Evolutionary conservation across 2,888 invertebrate genomes (phyloP), one percentile per base, ranked within the genome.

Genomic region (Platypus cylindrus): DNA sequence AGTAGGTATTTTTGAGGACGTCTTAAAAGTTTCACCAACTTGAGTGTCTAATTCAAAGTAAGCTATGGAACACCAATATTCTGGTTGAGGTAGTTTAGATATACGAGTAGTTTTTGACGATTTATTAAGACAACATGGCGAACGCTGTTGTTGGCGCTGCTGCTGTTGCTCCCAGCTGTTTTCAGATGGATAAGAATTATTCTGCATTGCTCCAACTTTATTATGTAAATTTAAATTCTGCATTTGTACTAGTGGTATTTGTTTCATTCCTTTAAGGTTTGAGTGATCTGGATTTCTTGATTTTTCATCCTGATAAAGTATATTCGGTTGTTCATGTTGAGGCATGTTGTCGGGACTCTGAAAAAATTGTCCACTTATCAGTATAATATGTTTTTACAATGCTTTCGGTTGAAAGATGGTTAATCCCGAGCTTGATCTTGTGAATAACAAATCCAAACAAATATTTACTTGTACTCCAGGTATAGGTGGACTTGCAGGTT

Each of bases 31-130:
- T 59, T 85, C 85, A 1, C 85, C 84, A 35, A 91, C 90, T 66
- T 97, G 97, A 16, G 93, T 91, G 59, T 98, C 97, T 41, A 97
- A 65, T 64, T 98, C 98, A 62, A 95, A 98, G 63, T 98, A 98
- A 0, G 93, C 91, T 32, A 98, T 91, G 0, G 95, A 94, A 59
- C 97, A 98, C 98, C 98, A 98, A 62, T 90, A 93, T 56, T 97
- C 95, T 0, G 93, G 91, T 2, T 84, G 79, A 1, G 87, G 86
- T 55, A 90, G 90, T 38, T 78, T 78, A 0, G 90, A 90, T 18
- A 91, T 24, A 4, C 36, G 12, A 3, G 40, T 32, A 23, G 20
- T 32, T 14, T 28, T 36, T 5, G 16, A 15, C n/a, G n/a, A n/a
- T n/a, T n/a, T n/a, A n/a, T n/a, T n/a, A n/a, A n/a, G n/a, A n/a